phyloP scores from a whole-genome alignment of 2,113 vertebrate species.

The Heliornis fulica region DNA sequence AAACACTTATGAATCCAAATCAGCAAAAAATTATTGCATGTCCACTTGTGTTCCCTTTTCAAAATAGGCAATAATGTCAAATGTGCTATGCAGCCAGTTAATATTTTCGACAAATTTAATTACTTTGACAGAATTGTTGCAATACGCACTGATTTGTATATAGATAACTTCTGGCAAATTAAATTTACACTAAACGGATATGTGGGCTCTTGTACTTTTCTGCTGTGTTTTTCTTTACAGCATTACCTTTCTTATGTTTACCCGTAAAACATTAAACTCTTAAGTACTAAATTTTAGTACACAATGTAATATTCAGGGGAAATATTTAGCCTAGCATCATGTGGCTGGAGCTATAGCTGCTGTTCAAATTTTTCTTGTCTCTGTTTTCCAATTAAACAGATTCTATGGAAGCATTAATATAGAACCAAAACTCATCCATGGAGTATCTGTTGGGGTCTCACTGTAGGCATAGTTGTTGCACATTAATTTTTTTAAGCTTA shows the following conservation, averaged over 20 bases:
- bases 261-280: neutral
- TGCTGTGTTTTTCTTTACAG: conserved; percentile 59
- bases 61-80: conserved; percentile 94
- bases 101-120: conserved; percentile 87
- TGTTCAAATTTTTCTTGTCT: neutral
- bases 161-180: conserved; percentile 94
- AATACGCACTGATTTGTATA: conserved; percentile 92
- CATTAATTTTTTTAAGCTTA: neutral
- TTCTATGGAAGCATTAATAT: neutral
- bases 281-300: neutral
- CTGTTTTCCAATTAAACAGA: neutral
- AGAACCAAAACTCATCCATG: neutral
- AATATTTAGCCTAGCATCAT: neutral
- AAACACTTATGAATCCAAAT: conserved; percentile 74
- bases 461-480: neutral
- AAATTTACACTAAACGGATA: conserved; percentile 85
- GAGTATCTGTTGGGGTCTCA: neutral
- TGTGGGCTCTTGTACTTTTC: conserved; percentile 74
- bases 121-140: conserved; percentile 89
- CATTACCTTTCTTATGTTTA: conserved; percentile 3
- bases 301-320: neutral
- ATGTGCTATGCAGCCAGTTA: conserved; percentile 98
- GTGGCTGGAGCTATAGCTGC: neutral
- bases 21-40: conserved; percentile 75
- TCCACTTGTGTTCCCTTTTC: conserved; percentile 77